Evolutionary conservation across 2,797 vertebrate species (phyloP).

Genomic region (Cirrhinus molitorella): DNA sequence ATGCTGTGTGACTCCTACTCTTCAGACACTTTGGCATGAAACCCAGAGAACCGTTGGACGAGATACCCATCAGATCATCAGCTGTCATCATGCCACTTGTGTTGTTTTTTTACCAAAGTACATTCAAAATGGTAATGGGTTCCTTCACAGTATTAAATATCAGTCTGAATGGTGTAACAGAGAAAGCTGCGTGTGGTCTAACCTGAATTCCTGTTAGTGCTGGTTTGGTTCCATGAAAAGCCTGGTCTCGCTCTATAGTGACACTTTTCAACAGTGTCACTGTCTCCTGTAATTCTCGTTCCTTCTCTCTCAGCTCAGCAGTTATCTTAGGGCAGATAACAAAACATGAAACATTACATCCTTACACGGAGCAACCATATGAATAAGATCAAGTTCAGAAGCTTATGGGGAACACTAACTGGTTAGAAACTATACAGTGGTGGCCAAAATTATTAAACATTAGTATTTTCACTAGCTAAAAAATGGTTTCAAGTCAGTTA

Average conservation of each 20-base stretch:
- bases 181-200: slow-evolving; percentile 28
- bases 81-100: not conserved
- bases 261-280: slow-evolving; percentile 69
- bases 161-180: slow-evolving; percentile 23
- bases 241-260: slow-evolving; percentile 76
- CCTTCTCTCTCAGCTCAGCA: slow-evolving; percentile 79
- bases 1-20: slow-evolving; percentile 5
- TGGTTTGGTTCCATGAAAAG: slow-evolving; percentile 56
- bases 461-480: no score
- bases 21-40: slow-evolving; percentile 4
- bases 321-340: slow-evolving; percentile 65
- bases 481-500: no score
- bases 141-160: not conserved
- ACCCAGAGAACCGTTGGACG: slow-evolving; percentile 13
- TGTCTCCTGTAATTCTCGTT: slow-evolving; percentile 72
- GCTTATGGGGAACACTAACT: not conserved
- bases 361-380: not conserved
- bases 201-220: slow-evolving; percentile 66
- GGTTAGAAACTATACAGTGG: not conserved
- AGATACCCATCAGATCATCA: slow-evolving; percentile 2
- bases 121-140: not conserved
- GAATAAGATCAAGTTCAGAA: not conserved
- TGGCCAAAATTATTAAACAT: no score
- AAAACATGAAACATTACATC: not conserved
- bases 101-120: not conserved